phyloP scores from a whole-genome alignment of 1,140 invertebrate genomes.

The Philotrypesis tridentata region DNA sequence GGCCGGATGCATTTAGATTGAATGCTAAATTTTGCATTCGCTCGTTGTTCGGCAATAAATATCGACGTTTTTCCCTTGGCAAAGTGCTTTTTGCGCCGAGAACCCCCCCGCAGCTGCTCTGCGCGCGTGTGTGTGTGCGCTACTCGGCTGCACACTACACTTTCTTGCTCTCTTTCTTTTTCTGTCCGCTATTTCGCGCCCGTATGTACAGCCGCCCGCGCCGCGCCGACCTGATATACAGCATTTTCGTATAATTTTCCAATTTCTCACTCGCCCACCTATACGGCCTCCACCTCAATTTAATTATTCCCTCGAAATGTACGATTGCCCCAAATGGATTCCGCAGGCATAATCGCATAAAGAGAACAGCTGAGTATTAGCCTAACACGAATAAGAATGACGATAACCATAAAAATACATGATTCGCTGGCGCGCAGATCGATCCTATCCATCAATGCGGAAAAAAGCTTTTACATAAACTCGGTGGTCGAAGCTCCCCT shows the following conservation, averaged over 20 bases:
- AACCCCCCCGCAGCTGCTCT: background rate
- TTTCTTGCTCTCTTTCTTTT: background rate
- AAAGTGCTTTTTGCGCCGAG: conserved; percentile 1
- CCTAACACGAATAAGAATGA: background rate
- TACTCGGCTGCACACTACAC: background rate
- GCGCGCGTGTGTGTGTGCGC: background rate
- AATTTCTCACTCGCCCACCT: too few species aligned
- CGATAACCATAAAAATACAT: background rate
- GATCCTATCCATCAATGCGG: background rate
- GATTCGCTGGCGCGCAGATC: background rate
- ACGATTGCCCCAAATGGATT: too few species aligned
- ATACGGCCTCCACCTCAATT: too few species aligned
- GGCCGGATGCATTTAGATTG: conserved; percentile 66
- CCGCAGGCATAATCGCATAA: too few species aligned
- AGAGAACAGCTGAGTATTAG: background rate
- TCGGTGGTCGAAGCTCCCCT: background rate
- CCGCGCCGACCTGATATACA: background rate
- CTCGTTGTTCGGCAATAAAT: conserved; percentile 65
- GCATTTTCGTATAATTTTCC: conserved; percentile 35
- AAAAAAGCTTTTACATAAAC: background rate
- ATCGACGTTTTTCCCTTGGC: conserved; percentile 57
- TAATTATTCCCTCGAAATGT: too few species aligned
- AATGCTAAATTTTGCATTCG: conserved; percentile 68
- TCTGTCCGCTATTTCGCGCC: background rate
- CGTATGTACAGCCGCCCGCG: too few species aligned